phyloP scores from a whole-genome alignment of 1,140 invertebrate species.

The Platyscapa corneri region DNA sequence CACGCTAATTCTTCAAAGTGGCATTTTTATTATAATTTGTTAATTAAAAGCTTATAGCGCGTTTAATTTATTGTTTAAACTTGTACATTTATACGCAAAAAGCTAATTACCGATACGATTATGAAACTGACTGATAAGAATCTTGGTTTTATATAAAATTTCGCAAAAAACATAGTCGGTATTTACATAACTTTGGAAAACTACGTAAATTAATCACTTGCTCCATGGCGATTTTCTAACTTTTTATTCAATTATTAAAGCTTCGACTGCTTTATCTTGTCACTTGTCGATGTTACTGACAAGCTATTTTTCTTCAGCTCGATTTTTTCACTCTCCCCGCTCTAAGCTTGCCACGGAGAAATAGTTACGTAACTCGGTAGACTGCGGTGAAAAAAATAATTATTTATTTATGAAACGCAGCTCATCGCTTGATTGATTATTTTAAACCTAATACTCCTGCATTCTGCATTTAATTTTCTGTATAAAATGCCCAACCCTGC shows the following conservation, averaged over 20 bases:
- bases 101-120: background rate
- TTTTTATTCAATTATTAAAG: slow-evolving; percentile 1
- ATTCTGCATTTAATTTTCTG: background rate
- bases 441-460: background rate
- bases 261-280: slow-evolving; percentile 37
- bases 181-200: background rate
- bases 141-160: background rate
- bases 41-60: background rate
- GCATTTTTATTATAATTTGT: background rate
- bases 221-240: background rate
- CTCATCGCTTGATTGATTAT: slow-evolving; percentile 15
- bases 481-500: background rate
- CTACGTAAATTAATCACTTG: no score
- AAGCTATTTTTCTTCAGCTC: background rate
- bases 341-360: background rate
- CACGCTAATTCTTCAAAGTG: background rate
- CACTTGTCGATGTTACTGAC: background rate
- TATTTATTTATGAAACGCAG: slow-evolving; percentile 17
- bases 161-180: background rate
- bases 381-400: background rate
- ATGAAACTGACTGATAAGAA: background rate
- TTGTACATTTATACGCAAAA: background rate
- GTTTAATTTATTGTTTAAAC: background rate
- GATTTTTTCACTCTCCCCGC: background rate
- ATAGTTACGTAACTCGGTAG: slow-evolving; percentile 17